A percentile compares a stretch with the other conserved stretches of the same genome.
Conservation (phyloP, 2,113 vertebrate species). For the Dunckerocampus dactyliophorus region DNA sequence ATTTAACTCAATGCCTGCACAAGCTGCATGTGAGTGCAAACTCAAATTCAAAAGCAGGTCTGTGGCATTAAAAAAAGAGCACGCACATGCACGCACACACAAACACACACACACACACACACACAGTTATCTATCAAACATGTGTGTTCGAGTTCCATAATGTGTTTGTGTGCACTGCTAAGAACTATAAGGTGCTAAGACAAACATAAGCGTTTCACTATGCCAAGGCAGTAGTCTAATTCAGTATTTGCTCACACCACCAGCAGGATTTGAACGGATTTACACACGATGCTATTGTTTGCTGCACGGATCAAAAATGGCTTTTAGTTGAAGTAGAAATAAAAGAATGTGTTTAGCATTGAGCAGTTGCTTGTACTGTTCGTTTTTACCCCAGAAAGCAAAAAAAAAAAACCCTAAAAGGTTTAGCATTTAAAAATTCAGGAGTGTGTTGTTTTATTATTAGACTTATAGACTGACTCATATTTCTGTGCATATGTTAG, state of each 20-base stretch:
- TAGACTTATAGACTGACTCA: no score
- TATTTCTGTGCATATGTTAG: no score
- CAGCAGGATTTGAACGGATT: constrained; percentile 10
- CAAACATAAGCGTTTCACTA: constrained; percentile 18
- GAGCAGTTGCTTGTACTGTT: not conserved
- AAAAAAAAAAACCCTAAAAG: no score
- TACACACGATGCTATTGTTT: constrained; percentile 23
- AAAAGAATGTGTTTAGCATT: constrained; percentile 13
- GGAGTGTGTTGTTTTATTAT: no score
- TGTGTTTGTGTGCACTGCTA: not conserved
- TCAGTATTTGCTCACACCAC: constrained; percentile 21
- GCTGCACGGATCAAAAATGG: constrained; percentile 15
- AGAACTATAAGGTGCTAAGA: not conserved
- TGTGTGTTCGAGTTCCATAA: constrained; percentile 3
- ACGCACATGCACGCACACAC: no score
- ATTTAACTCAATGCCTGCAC: not conserved
- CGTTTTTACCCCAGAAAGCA: no score
- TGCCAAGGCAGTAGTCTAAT: not conserved
- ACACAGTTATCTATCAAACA: constrained; percentile 20
- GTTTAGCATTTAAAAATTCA: no score
- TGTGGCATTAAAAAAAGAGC: no score
- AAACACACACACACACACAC: constrained; percentile 23
- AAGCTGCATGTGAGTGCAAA: not conserved
- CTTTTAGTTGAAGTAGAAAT: constrained; percentile 18
- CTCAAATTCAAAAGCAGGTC: no score